Percentiles rank a stretch among this genome's conserved stretches.
phyloP scores from a whole-genome alignment of 2,113 vertebrate genomes.

The Tricholaema leucomelas region DNA sequence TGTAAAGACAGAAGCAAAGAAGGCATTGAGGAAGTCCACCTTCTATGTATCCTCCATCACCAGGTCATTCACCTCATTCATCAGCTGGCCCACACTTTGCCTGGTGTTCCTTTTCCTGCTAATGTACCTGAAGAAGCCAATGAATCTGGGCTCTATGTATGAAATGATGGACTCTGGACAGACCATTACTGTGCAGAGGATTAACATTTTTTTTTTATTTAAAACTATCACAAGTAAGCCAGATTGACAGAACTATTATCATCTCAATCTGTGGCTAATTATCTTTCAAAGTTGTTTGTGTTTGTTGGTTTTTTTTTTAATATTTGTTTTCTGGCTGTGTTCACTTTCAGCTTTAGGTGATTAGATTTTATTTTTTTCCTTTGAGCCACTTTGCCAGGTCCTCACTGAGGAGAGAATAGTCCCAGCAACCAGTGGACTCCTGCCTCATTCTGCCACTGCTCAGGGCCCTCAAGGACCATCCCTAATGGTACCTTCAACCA shows the following conservation, averaged over 20 bases:
- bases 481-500: background rate
- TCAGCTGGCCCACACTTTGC: too few relatives aligned
- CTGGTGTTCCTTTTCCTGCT: too few relatives aligned
- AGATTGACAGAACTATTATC: background rate
- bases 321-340: background rate
- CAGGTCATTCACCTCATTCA: too few relatives aligned
- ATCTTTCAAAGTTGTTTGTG: background rate
- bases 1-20: too few relatives aligned
- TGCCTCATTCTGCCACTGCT: fast-evolving
- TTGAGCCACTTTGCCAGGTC: background rate
- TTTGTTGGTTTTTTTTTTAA: background rate
- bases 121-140: background rate
- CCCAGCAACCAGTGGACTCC: fast-evolving
- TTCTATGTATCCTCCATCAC: too few relatives aligned
- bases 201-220: background rate
- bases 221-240: background rate
- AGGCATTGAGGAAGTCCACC: too few relatives aligned
- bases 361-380: background rate
- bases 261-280: background rate
- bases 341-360: background rate
- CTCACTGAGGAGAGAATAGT: background rate
- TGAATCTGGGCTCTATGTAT: background rate
- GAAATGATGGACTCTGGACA: background rate
- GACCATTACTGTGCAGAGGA: background rate
- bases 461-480: fast-evolving